These are phyloP conservation scores for Antheraea pernyi DNA, from an alignment of 1,140 invertebrate genomes.

Conservation along the genomic window DNA sequence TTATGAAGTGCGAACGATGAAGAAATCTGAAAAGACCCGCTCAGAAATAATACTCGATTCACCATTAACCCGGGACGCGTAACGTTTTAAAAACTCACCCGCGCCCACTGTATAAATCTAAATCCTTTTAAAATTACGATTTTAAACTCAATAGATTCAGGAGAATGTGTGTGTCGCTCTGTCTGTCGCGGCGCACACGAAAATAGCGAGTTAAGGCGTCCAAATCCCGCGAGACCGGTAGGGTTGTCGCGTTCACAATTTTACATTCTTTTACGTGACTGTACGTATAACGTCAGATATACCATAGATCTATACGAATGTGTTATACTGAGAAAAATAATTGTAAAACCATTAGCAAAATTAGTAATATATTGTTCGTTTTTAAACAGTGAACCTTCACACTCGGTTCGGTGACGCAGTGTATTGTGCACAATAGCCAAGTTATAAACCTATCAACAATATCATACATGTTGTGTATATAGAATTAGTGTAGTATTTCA, in stretches of 20 bases:
- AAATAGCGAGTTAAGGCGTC: constrained; percentile 11
- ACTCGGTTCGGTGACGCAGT: no score
- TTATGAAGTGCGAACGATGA: not conserved
- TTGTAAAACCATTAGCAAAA: no score
- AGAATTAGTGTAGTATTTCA: no score
- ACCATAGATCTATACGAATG: no score
- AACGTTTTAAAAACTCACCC: not conserved
- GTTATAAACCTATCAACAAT: no score
- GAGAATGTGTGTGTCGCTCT: constrained; percentile 3
- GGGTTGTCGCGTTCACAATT: not conserved
- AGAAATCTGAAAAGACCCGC: not conserved
- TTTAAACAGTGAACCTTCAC: no score
- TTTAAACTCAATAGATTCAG: constrained; percentile 7
- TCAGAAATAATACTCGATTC: not conserved
- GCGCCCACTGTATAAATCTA: constrained; percentile 6
- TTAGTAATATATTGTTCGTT: no score
- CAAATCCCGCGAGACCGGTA: constrained; percentile 6
- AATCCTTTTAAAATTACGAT: constrained; percentile 12
- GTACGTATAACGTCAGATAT: not conserved
- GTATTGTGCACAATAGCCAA: no score
- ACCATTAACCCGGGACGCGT: not conserved
- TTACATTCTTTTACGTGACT: not conserved
- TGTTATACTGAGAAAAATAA: no score
- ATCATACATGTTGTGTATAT: no score
- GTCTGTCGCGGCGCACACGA: not conserved